phyloP scores from a whole-genome alignment of 2,888 invertebrate genomes.

The Pocota personata region DNA sequence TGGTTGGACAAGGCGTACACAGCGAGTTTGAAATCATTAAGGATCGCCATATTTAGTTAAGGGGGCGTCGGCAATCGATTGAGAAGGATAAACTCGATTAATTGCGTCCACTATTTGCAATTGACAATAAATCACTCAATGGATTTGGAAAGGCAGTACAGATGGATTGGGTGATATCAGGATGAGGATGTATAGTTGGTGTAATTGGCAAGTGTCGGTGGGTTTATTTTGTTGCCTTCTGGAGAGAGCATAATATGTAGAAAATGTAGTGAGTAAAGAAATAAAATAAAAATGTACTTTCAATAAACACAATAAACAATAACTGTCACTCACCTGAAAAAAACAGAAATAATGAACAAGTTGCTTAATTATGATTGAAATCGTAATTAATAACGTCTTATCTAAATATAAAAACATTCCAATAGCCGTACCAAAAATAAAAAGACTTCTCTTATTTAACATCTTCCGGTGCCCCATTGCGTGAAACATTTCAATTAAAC shows the following conservation, averaged over 20 bases:
- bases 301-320: not conserved
- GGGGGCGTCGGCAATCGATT: slow-evolving; percentile 12
- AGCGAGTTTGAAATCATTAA: slow-evolving; percentile 35
- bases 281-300: not conserved
- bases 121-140: slow-evolving; percentile 43
- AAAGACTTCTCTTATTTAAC: not conserved
- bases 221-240: not conserved
- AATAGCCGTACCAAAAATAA: not conserved
- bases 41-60: slow-evolving; percentile 30
- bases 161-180: slow-evolving; percentile 25
- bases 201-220: slow-evolving; percentile 17
- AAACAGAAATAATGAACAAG: not conserved
- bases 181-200: not conserved
- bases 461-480: not conserved
- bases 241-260: no score
- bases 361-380: not conserved
- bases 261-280: not conserved
- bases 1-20: slow-evolving; percentile 1
- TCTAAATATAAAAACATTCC: not conserved
- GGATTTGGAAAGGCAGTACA: slow-evolving; percentile 6
- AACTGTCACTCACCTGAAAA: slow-evolving; percentile 25
- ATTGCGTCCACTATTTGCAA: slow-evolving; percentile 39
- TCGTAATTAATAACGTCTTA: no score
- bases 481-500: not conserved
- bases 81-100: slow-evolving; percentile 25